Evolutionary conservation across 2,797 vertebrate genomes (phyloP), one percentile per base, ranked within the genome.

Genomic region (Gorsachius magnificus): DNA sequence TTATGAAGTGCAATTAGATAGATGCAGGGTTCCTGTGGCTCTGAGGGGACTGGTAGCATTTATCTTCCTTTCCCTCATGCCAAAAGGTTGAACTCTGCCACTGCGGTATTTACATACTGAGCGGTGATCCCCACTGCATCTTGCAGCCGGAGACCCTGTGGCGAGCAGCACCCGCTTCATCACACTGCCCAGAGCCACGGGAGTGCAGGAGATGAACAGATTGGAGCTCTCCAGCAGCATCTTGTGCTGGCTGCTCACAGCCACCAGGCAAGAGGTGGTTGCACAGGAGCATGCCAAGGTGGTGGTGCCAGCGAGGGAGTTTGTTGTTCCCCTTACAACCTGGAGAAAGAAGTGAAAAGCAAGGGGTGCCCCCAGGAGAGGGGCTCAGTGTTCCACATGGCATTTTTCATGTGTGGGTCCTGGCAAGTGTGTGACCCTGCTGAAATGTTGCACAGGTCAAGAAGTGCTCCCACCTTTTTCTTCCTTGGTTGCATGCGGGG

Each of bases 1-100:
- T 97, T 95, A 95, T 80, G 95, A 98, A 97, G 96, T 97, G 95
- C 97, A 96, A 93, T 97, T 97, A 98, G 97, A 89, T 93, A 81
- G 96, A 95, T 93, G 89, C 91, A 83, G 95, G 41, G 74, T 88
- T 94, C 96, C 96, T 28, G 74, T 95, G 87, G 66, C 91, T 97
- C 60, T 21, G 87, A 96, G 81, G 87, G 94, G 92, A 94, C 29
- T 29, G 81, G 68, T 61, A 63, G 92, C 96, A 96, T 98, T 97
- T 96, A 88, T 97, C 94, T 97, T 97, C 96, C 85, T 92, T 95
- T 89, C 89, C 65, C 89, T 61, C 13, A 6, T 48, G 86, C 95
- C 90, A 75, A 58, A 93, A 94, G 81, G 90, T 71, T 92, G 94
- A 75, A 46, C 80, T 69, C 35, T 86, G 93, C 88, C 51, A 15